Evolutionary conservation across 2,888 invertebrate genomes (phyloP).

Genomic region (Pammene fasciana): DNA sequence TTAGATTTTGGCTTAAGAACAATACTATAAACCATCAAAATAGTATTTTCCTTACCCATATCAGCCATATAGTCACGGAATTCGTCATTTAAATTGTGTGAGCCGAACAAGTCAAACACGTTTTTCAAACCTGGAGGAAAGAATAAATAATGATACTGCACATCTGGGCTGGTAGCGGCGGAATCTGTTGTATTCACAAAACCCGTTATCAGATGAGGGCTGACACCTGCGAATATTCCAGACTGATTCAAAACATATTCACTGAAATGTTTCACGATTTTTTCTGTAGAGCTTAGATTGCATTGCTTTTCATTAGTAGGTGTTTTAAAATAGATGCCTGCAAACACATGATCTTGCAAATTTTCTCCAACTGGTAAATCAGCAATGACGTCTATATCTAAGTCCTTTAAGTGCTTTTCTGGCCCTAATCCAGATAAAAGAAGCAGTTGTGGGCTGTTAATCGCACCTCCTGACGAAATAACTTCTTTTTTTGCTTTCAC

Average conservation of each 20-base stretch:
- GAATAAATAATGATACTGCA: slow-evolving; percentile 62
- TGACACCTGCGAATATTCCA: slow-evolving; percentile 75
- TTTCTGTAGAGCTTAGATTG: slow-evolving; percentile 51
- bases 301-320: slow-evolving; percentile 50
- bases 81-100: slow-evolving; percentile 58
- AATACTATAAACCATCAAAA: slow-evolving; percentile 79
- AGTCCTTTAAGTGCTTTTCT: slow-evolving; percentile 61
- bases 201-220: slow-evolving; percentile 62
- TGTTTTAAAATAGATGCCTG: slow-evolving; percentile 64
- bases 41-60: slow-evolving; percentile 56
- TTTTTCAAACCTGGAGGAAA: slow-evolving; percentile 56
- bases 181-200: slow-evolving; percentile 65
- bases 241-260: slow-evolving; percentile 75
- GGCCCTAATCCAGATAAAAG: slow-evolving; percentile 82
- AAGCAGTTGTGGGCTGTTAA: slow-evolving; percentile 80
- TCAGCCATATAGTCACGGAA: slow-evolving; percentile 40
- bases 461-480: slow-evolving; percentile 75
- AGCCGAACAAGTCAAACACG: slow-evolving; percentile 55
- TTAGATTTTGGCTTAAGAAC: slow-evolving; percentile 87
- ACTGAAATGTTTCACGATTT: slow-evolving; percentile 59
- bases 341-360: slow-evolving; percentile 78
- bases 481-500: slow-evolving; percentile 75
- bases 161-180: slow-evolving; percentile 59
- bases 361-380: slow-evolving; percentile 81
- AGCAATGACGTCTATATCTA: slow-evolving; percentile 66